Percentiles rank a stretch among this genome's conserved stretches.
phyloP scores from a whole-genome alignment of 2,888 invertebrate species.

The Stenodera caucasica region DNA sequence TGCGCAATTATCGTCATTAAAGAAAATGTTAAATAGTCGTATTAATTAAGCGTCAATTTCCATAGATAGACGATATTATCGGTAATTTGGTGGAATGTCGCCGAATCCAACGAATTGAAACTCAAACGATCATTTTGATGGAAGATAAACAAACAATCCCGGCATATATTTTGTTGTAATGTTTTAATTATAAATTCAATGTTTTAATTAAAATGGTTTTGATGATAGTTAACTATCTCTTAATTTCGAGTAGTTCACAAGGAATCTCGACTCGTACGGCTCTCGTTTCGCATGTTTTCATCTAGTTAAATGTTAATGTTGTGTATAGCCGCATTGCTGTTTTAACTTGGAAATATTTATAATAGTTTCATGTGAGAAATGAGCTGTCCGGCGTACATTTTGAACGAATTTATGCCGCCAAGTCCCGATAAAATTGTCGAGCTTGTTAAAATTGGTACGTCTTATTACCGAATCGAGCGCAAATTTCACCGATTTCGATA shows the following conservation, averaged over 20 bases:
- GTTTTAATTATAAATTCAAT: constrained; percentile 37
- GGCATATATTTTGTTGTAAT: constrained; percentile 13
- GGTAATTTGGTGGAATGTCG: too few relatives aligned
- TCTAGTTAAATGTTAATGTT: constrained; percentile 38
- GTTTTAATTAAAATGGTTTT: constrained; percentile 36
- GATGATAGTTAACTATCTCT: constrained; percentile 29
- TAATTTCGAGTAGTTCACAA: constrained; percentile 26
- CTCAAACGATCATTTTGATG: too few relatives aligned
- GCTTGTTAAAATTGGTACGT: neutral
- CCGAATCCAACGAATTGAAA: too few relatives aligned
- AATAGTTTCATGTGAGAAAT: constrained; percentile 28
- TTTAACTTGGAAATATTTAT: constrained; percentile 35
- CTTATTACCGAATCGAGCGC: too few relatives aligned
- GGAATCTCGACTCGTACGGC: constrained; percentile 25
- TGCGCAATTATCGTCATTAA: too few relatives aligned
- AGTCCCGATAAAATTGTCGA: constrained; percentile 8
- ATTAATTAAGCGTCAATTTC: too few relatives aligned
- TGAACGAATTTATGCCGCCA: constrained; percentile 12
- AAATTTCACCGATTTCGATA: too few relatives aligned
- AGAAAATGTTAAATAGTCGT: too few relatives aligned
- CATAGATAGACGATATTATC: too few relatives aligned
- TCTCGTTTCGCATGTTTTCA: constrained; percentile 34
- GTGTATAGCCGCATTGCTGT: constrained; percentile 39
- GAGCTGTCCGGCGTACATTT: constrained; percentile 21
- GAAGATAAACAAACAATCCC: too few relatives aligned